Conservation (phyloP, 2,797 vertebrate species). For the Sebastes taczanowskii region DNA sequence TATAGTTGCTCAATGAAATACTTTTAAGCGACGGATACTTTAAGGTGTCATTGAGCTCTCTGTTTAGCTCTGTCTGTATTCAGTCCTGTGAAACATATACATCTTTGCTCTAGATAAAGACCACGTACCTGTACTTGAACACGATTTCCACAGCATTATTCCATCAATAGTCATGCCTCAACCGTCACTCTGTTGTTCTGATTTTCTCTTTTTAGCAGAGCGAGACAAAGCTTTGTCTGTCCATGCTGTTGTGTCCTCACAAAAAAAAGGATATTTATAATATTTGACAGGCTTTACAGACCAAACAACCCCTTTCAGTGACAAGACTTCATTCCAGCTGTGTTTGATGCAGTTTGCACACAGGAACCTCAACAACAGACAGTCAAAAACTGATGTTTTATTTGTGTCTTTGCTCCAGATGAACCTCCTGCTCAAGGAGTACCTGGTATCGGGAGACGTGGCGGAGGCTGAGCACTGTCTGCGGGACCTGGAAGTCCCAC, state of each 20-base stretch:
- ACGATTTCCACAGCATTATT: not conserved
- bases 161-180: not conserved
- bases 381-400: not conserved
- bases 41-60: not conserved
- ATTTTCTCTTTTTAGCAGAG: not conserved
- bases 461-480: slow-evolving; percentile 87
- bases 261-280: not conserved
- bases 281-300: not conserved
- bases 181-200: not conserved
- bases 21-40: not conserved
- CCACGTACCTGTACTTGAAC: not conserved
- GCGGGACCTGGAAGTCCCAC: slow-evolving; percentile 89
- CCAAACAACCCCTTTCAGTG: not conserved
- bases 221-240: not conserved
- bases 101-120: not conserved
- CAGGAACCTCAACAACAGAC: not conserved
- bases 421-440: slow-evolving; percentile 90
- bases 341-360: not conserved
- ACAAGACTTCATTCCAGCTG: not conserved
- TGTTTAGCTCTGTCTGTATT: not conserved
- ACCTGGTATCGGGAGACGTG: slow-evolving; percentile 86
- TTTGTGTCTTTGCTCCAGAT: slow-evolving; percentile 77
- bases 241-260: not conserved
- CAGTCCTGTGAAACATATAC: too few species aligned
- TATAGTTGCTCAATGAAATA: not conserved